A percentile compares a stretch with the other conserved stretches of the same genome.
phyloP scores from a whole-genome alignment of 2,888 invertebrate species.

The Thumatha senex region DNA sequence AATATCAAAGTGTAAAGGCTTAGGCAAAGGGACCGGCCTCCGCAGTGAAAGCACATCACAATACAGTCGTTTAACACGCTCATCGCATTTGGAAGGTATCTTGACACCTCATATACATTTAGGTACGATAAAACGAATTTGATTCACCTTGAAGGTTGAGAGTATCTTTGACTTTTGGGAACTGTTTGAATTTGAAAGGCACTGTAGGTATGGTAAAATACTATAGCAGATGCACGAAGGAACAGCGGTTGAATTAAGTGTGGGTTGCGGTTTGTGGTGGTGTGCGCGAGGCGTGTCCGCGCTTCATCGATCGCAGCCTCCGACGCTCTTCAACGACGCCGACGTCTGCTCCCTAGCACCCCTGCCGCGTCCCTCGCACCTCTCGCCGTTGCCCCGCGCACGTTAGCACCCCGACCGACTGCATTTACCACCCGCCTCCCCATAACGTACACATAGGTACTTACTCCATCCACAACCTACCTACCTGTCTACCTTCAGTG shows the following conservation, averaged over 20 bases:
- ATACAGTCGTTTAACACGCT: constrained; percentile 80
- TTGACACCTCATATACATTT: constrained; percentile 68
- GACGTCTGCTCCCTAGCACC: constrained; percentile 70
- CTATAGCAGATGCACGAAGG: background rate
- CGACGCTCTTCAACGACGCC: constrained; percentile 81
- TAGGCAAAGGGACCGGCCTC: constrained; percentile 65
- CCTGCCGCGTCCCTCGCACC: constrained; percentile 31
- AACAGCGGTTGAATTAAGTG: constrained; percentile 44
- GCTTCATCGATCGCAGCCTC: constrained; percentile 83
- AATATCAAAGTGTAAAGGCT: constrained; percentile 53
- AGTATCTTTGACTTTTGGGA: constrained; percentile 16
- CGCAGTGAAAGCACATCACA: constrained; percentile 72
- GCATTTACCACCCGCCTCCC: constrained; percentile 80
- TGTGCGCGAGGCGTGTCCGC: constrained; percentile 82
- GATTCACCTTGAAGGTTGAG: constrained; percentile 47
- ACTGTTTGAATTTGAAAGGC: constrained; percentile 6
- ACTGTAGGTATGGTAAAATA: constrained; percentile 2
- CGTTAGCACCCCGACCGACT: constrained; percentile 82
- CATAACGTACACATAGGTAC: constrained; percentile 46
- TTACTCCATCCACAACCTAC: constrained; percentile 47
- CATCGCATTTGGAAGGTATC: constrained; percentile 70
- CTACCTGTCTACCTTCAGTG: constrained; percentile 65
- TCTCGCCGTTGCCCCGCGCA: constrained; percentile 54
- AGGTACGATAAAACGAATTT: constrained; percentile 41
- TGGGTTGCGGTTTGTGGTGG: constrained; percentile 58